phyloP scores from a whole-genome alignment of 2,113 vertebrate species.

The Grus americana region DNA sequence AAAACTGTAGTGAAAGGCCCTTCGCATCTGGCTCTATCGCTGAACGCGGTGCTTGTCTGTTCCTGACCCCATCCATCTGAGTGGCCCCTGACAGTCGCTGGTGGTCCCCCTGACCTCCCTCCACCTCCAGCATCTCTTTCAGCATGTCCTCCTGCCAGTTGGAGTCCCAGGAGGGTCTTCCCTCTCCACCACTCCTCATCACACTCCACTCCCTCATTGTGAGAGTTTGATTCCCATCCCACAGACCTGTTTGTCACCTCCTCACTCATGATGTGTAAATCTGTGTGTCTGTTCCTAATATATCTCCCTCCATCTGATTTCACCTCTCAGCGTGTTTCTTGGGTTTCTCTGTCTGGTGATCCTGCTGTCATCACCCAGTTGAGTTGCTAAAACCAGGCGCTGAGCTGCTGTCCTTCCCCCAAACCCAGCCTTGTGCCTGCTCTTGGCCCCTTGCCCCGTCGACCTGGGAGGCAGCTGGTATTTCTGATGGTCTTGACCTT shows the following conservation, averaged over 20 bases:
- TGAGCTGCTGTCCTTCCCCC: neutral
- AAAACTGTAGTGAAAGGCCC: slow-evolving; percentile 40
- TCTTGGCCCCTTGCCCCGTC: fast-evolving
- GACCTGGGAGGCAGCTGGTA: neutral
- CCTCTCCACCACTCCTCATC: slow-evolving; percentile 14
- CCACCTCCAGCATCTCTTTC: neutral
- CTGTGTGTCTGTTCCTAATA: slow-evolving; percentile 47
- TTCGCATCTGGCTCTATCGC: neutral
- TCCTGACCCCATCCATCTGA: neutral
- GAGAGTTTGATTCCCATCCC: slow-evolving; percentile 41
- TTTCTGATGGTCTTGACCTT: neutral
- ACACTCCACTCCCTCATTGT: neutral
- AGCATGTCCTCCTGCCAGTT: neutral
- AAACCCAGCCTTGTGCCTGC: neutral
- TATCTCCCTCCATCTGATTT: slow-evolving; percentile 60
- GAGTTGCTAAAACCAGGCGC: slow-evolving; percentile 16
- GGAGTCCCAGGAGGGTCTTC: slow-evolving; percentile 29
- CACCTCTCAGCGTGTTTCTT: slow-evolving; percentile 48
- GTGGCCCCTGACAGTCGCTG: neutral
- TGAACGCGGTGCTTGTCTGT: neutral
- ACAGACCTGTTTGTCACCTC: slow-evolving; percentile 59
- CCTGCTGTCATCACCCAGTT: slow-evolving; percentile 16
- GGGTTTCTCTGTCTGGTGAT: slow-evolving; percentile 51
- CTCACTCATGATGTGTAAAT: slow-evolving; percentile 52
- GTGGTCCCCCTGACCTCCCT: neutral